Base-by-base conservation (phyloP, 2,113 vertebrate genomes). In the Ia io region DNA sequence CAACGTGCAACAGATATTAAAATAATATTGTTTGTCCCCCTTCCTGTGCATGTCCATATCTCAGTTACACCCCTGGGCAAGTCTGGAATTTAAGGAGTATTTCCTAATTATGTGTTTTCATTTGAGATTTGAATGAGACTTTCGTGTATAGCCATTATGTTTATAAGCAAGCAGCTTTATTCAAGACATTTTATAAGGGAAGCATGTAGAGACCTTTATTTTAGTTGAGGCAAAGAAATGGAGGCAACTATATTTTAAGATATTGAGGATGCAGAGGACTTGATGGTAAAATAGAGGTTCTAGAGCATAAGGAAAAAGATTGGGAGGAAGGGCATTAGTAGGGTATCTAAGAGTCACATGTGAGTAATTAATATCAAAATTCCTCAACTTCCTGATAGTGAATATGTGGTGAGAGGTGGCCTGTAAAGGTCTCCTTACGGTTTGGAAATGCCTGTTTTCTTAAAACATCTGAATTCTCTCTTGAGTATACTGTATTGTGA, bases 391-490 rank as follows among this genome's bases (percentile, higher is more conserved):
- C 5, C 28, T 87, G 13, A 63, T 51, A 69, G 56, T 90, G 37
- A 90, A 40, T 35, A 74, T 91, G n/a, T 73, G 37, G 12, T 87
- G 23, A 95, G 87, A 69, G 70, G 69, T 84, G 30, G 5, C 59
- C 28, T 90, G 25, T 76, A 23, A 56, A 73, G 32, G 25, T 73
- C 20, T 30, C 37, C 10, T 74, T 78, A 42, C 6, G 8, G 49
- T 84, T 90, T 84, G 7, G 32, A 95, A 65, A 77, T 59, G 69
- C 13, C 35, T 40, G 20, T 37, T 95, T 95, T 96, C 40, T 80
- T 70, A 80, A 89, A 69, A 85, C 9, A 82, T 59, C 14, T 56
- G 70, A 71, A 42, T 82, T 84, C 56, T 42, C 61, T 67, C 40
- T 37, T 80, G 44, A 84, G 14, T 83, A 53, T 13, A 56, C 49